phyloP scores from a whole-genome alignment of 2,113 vertebrate genomes.

The Ptychochromis oligacanthus region DNA sequence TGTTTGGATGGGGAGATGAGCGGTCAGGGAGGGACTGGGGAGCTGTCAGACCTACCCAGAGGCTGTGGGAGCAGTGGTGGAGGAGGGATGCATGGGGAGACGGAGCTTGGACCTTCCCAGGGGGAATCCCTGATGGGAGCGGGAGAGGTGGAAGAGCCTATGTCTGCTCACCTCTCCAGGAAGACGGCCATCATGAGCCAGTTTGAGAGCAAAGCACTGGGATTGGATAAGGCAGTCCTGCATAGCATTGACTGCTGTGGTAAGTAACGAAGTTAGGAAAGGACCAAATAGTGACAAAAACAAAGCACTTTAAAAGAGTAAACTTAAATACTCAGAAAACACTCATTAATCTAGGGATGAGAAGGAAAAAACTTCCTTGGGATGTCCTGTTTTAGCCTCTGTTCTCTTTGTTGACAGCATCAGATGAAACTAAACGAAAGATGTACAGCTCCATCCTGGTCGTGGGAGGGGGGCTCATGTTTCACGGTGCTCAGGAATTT shows the following conservation, averaged over 20 bases:
- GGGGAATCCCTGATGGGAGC: conserved; percentile 86
- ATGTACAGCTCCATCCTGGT: conserved; percentile 99
- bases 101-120: conserved; percentile 86
- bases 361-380: too few relatives aligned
- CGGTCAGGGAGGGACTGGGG: conserved; percentile 82
- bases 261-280: conserved; percentile 16
- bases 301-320: not conserved
- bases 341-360: not conserved
- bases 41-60: conserved; percentile 66
- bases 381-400: not conserved
- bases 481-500: conserved; percentile 94
- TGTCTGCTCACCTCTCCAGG: conserved; percentile 88
- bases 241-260: conserved; percentile 98
- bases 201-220: conserved; percentile 97
- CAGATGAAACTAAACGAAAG: conserved; percentile 98
- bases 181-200: conserved; percentile 90
- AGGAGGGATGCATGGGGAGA: conserved; percentile 86
- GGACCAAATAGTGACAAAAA: not conserved
- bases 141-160: conserved; percentile 88
- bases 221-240: conserved; percentile 96
- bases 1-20: conserved; percentile 88
- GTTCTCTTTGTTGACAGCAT: conserved; percentile 78
- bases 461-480: conserved; percentile 95
- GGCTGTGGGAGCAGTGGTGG: conserved; percentile 79
- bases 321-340: not conserved